These are phyloP conservation scores for Gambusia holbrooki DNA, from an alignment of 2,113 vertebrate genomes.

Conservation along the genomic window DNA sequence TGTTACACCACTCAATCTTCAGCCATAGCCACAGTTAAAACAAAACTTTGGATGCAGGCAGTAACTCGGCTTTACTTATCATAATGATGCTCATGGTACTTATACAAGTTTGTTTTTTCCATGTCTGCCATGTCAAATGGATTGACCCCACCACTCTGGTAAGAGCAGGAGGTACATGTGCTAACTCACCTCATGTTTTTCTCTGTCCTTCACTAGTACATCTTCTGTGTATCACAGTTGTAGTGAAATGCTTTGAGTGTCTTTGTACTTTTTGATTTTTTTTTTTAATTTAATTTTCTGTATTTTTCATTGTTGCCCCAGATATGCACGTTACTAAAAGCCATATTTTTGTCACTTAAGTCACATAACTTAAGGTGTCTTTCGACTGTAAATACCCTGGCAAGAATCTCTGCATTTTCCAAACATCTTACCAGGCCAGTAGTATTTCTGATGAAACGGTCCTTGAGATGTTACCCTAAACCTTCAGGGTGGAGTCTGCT, in stretches of 20 bases:
- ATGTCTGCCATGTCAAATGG: constrained; percentile 94
- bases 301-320: constrained; percentile 8
- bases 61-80: constrained; percentile 40
- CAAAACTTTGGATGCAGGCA: constrained; percentile 17
- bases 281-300: not conserved
- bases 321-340: constrained; percentile 45
- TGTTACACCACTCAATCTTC: constrained; percentile 36
- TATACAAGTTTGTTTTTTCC: constrained; percentile 97
- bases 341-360: constrained; percentile 17
- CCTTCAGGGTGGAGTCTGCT: no score
- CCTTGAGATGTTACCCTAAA: no score
- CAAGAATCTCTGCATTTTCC: no score
- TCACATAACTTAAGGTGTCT: not conserved
- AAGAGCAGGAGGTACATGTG: constrained; percentile 99
- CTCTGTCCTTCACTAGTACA: constrained; percentile 44
- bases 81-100: constrained; percentile 81
- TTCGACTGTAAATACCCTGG: not conserved
- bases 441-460: no score
- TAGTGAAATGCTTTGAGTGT: constrained; percentile 31
- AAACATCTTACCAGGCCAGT: no score
- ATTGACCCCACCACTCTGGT: constrained; percentile 94
- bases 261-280: not conserved
- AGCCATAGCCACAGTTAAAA: constrained; percentile 19
- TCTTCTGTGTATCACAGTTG: constrained; percentile 32
- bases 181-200: constrained; percentile 44